Base-by-base conservation (phyloP, 2,797 vertebrate species). In the Neostethus bicornis region DNA sequence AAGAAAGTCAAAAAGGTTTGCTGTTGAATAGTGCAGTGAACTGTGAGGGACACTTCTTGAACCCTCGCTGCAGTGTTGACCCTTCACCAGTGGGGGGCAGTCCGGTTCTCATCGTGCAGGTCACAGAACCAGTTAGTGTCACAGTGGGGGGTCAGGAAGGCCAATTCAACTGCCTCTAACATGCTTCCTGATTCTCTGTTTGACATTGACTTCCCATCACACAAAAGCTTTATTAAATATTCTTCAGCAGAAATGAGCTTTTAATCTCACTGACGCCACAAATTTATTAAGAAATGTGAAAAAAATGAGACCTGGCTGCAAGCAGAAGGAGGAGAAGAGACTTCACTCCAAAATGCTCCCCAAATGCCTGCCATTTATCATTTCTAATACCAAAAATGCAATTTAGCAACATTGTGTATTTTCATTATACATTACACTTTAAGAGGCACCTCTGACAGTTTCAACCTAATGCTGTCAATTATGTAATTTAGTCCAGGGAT, bases 81-180 rank as follows among this genome's bases (percentile, higher is more conserved):
- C 89, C 80, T 58, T 77, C 49, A 35, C 90, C 91, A 90, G 84
- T 85, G 85, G 91, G 83, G 83, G 90, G 88, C 87, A 77, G 85
- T 51, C 76, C 35, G 29, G 49, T 58, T 57, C 76, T 70, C 67
- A 73, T 66, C 77, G 80, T 61, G n/a, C 32, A 59, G 84, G 88
- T 88, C 85, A 86, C 6, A 43, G 41, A 47, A 66, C 28, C 75
- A 61, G 79, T 24, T 66, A 63, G 73, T 53, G 74, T 53, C 83
- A 45, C 85, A 69, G 84, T 58, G n/a, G 89, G 60, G 21, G 60
- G 59, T n/a, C n/a, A n/a, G n/a, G 75, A 66, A 47, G 56, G 68
- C 62, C 51, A 7, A 54, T 67, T 77, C 83, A 75, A 87, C 85
- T 85, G 80, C 75, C 80, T 80, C 80, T 67, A 39, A 41, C 79